Evolutionary conservation across 2,113 vertebrate species (phyloP).

Genomic region (Phalacrocorax brasilianus): DNA sequence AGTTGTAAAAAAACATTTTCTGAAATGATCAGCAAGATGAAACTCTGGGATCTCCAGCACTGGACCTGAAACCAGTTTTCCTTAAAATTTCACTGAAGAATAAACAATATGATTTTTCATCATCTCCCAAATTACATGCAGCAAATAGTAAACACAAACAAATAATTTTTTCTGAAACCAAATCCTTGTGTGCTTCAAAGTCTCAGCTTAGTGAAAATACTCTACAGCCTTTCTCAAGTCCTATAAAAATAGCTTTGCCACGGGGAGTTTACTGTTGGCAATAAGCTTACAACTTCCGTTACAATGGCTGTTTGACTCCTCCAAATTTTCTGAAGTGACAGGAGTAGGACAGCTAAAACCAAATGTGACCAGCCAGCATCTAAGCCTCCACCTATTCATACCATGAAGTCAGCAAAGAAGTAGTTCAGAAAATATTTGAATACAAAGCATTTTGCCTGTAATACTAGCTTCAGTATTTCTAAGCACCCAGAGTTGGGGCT

Average conservation of each 20-base stretch:
- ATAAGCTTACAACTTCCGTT: background rate
- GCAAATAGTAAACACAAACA: background rate
- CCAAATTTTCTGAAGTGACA: background rate
- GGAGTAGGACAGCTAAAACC: background rate
- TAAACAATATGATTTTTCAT: background rate
- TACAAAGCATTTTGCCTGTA: background rate
- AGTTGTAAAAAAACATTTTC: background rate
- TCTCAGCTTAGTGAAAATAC: background rate
- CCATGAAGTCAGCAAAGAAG: background rate
- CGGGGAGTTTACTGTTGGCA: background rate
- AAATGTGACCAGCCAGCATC: background rate
- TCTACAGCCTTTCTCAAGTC: background rate
- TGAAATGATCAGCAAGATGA: background rate
- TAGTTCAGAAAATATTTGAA: background rate
- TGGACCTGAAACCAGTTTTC: background rate
- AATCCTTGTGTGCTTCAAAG: background rate
- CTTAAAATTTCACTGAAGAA: background rate
- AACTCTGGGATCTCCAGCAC: background rate
- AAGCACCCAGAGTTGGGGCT: background rate
- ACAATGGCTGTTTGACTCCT: background rate
- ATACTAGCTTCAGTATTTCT: background rate
- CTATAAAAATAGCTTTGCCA: background rate
- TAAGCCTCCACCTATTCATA: background rate
- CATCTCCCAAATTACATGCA: background rate
- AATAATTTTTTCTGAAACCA: background rate